Conservation (phyloP, 2,797 vertebrate genomes). For the Tapirus indicus region DNA sequence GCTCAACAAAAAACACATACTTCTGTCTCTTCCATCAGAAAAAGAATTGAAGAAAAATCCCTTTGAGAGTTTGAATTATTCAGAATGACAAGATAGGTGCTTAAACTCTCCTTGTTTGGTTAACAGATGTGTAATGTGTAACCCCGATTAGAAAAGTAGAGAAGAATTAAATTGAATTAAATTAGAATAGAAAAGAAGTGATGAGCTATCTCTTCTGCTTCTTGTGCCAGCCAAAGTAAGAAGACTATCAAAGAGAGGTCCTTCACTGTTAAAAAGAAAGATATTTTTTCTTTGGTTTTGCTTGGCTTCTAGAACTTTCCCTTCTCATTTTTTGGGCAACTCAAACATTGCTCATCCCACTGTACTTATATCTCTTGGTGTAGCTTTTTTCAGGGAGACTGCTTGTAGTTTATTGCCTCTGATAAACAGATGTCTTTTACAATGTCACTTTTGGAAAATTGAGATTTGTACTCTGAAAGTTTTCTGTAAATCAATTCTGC, state of each 20-base stretch:
- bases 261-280: neutral
- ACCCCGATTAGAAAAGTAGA: neutral
- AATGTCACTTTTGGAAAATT: constrained; percentile 34
- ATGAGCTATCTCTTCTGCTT: neutral
- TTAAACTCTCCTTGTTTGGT: neutral
- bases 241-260: neutral
- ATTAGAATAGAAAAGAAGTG: neutral
- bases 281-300: neutral
- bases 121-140: neutral
- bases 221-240: neutral
- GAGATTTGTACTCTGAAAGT: neutral
- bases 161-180: neutral
- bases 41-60: constrained; percentile 41
- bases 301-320: neutral
- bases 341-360: neutral
- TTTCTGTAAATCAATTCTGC: constrained; percentile 36
- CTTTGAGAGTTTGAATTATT: constrained; percentile 27
- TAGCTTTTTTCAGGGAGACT: neutral
- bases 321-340: neutral
- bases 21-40: constrained; percentile 52
- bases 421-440: constrained; percentile 51
- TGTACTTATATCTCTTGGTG: neutral
- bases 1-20: neutral
- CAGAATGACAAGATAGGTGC: neutral
- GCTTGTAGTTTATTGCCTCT: neutral